Evolutionary conservation across 1,140 invertebrate genomes (phyloP), one percentile per base, ranked within the genome.

Genomic region (Octopus sinensis): DNA sequence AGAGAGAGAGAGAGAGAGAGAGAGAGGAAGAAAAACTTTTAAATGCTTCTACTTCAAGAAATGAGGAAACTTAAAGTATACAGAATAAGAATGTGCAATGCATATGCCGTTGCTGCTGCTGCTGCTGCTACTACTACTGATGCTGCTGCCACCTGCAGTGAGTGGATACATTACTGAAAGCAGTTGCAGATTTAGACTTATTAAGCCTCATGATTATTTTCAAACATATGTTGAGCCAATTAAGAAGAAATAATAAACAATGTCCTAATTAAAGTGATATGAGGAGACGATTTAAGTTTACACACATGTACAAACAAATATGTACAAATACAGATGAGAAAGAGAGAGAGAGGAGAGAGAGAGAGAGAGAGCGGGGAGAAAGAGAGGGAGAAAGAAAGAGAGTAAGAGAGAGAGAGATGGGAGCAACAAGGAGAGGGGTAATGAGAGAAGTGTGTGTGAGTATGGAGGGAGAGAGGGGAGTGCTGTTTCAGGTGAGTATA

Each of bases 181-280:
- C 30, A 43, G 30, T 43, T 43, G 30, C 30, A 43, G 30, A 43
- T 43, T 43, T 43, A 43, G 30, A 43, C 30, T 43, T 43, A 43
- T 43, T 43, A 43, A 43, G 30, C 68, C 68, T 62, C 13, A 13
- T 73, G 68, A 13, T 73, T 73, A 73, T 73, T 73, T 17, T n/a
- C 5, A 73, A 23, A 73, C 68, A 73, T 73, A 73, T 73, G 68
- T 73, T 73, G 30, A 73, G 68, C 68, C 68, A n/a, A 73, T 73
- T 73, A 73, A 23, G 68, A 73, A 73, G 68, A 73, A 73, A 73
- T 73, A 73, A 73, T 23, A 73, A 73, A 73, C 5, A 73, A 12
- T 12, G 17, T 62, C 56, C 9, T 17, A 62, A 62, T 62, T 62
- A 62, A 62, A 12, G 9, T 62, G 9, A 12, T 62, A 12, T 62